These are phyloP conservation scores for Eretmochelys imbricata DNA, from an alignment of 2,113 vertebrate species.

Conservation along the genomic window DNA sequence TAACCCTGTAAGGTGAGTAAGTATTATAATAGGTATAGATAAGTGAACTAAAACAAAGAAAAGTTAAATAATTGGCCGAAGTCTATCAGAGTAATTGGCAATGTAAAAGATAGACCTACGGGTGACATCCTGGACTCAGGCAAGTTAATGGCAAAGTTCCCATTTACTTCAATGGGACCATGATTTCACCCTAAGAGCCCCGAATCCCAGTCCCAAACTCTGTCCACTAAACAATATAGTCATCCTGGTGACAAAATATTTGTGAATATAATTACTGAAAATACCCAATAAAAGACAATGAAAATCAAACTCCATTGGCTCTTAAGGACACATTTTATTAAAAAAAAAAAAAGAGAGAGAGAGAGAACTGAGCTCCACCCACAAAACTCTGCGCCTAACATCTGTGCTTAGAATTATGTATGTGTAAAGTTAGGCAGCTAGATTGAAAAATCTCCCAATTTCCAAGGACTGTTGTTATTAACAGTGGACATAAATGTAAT, in stretches of 20 bases:
- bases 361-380: background rate
- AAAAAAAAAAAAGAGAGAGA: background rate
- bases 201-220: background rate
- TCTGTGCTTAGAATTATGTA: background rate
- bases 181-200: background rate
- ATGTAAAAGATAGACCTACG: background rate
- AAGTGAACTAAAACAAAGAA: background rate
- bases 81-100: background rate
- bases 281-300: background rate
- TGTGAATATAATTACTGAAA: background rate
- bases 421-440: background rate
- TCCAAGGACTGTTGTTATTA: accelerated
- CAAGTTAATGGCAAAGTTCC: background rate
- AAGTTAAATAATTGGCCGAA: background rate
- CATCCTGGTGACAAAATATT: background rate
- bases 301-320: background rate
- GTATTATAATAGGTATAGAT: background rate
- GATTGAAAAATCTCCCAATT: background rate
- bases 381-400: background rate
- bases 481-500: background rate
- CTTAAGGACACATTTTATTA: background rate
- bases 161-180: background rate
- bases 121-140: background rate
- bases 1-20: background rate
- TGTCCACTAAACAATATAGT: background rate